Evolutionary conservation across 1,140 invertebrate species (phyloP).

Genomic region (Bombus impatiens): DNA sequence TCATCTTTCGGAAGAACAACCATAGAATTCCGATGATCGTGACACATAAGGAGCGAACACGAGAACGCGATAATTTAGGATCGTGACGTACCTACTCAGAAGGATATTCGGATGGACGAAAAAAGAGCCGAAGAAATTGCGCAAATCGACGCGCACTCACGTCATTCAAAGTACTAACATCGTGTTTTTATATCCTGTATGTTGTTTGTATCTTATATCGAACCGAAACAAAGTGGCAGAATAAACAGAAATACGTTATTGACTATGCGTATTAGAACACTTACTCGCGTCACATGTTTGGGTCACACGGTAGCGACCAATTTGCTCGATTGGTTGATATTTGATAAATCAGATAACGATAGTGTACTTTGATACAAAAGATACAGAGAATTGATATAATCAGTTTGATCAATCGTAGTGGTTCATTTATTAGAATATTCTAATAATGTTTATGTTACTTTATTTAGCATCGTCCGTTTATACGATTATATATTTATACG

Average conservation of each 20-base stretch:
- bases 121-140: not conserved
- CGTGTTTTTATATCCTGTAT: too few relatives aligned
- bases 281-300: too few relatives aligned
- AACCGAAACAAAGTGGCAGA: too few relatives aligned
- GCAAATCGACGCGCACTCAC: not conserved
- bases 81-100: constrained; percentile 23
- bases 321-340: too few relatives aligned
- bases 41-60: constrained; percentile 14
- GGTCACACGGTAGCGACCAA: too few relatives aligned
- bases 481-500: too few relatives aligned
- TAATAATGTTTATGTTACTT: too few relatives aligned
- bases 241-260: too few relatives aligned
- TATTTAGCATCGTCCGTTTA: too few relatives aligned
- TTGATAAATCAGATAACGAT: not conserved
- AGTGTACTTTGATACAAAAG: not conserved
- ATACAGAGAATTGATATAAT: not conserved
- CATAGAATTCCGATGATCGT: constrained; percentile 34
- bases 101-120: not conserved
- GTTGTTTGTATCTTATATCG: not conserved
- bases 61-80: constrained; percentile 42
- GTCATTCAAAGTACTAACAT: not conserved
- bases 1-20: constrained; percentile 37
- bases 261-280: too few relatives aligned
- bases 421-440: too few relatives aligned
- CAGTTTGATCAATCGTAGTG: too few relatives aligned